phyloP scores from a whole-genome alignment of 2,113 vertebrate species.

The Pterophyllum scalare region DNA sequence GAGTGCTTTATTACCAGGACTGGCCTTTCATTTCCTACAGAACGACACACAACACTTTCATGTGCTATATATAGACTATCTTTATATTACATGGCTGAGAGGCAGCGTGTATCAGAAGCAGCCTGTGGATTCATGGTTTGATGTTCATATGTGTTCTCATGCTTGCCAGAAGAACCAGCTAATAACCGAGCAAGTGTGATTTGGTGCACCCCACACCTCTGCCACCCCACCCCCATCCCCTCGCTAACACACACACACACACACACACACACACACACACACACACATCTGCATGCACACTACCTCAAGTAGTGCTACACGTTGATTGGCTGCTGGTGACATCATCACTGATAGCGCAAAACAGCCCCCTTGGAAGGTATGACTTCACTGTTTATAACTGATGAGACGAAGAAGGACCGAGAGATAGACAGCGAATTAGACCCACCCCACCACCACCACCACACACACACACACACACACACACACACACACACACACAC shows the following conservation, averaged over 20 bases:
- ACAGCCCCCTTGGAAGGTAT: slow-evolving; percentile 80
- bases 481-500: too few relatives aligned
- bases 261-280: slow-evolving; percentile 20
- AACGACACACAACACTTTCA: neutral
- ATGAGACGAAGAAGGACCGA: slow-evolving; percentile 63
- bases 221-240: neutral
- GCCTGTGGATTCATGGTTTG: slow-evolving; percentile 27
- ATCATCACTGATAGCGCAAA: slow-evolving; percentile 78
- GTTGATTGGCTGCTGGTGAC: slow-evolving; percentile 85
- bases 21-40: neutral
- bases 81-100: slow-evolving; percentile 11
- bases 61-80: neutral
- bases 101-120: slow-evolving; percentile 13
- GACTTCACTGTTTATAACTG: slow-evolving; percentile 81
- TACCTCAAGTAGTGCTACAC: slow-evolving; percentile 65
- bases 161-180: slow-evolving; percentile 50
- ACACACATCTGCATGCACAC: slow-evolving; percentile 30
- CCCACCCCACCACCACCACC: neutral
- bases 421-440: slow-evolving; percentile 32
- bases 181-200: slow-evolving; percentile 66
- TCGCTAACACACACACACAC: slow-evolving; percentile 16
- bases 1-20: neutral
- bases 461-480: neutral
- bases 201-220: slow-evolving; percentile 35
- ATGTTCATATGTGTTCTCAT: slow-evolving; percentile 29